These are phyloP conservation scores for Orchesella flavescens DNA, from an alignment of 2,888 invertebrate genomes.

Conservation along the genomic window DNA sequence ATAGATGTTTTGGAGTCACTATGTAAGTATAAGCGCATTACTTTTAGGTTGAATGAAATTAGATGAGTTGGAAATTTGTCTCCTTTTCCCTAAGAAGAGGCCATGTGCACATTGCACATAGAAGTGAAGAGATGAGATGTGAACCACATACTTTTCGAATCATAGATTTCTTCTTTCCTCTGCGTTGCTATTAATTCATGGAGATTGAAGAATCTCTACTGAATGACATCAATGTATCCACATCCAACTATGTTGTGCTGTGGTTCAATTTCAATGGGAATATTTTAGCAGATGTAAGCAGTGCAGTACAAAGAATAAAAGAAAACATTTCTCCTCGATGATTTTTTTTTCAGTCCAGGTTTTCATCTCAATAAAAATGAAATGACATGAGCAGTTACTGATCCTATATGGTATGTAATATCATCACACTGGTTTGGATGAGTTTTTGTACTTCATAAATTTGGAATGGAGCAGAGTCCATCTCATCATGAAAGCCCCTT, in stretches of 20 bases:
- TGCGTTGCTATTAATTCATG: constrained; percentile 52
- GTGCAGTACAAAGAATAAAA: too few relatives aligned
- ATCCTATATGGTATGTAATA: too few relatives aligned
- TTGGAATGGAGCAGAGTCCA: too few relatives aligned
- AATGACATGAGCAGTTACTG: too few relatives aligned
- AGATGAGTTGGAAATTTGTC: constrained; percentile 46
- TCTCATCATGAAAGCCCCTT: too few relatives aligned
- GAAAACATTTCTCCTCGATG: too few relatives aligned
- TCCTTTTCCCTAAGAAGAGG: background rate
- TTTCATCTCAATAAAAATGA: too few relatives aligned
- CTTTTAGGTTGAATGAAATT: constrained; percentile 49
- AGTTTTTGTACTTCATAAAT: too few relatives aligned
- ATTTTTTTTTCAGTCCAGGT: too few relatives aligned
- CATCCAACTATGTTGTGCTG: background rate
- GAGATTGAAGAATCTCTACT: constrained; percentile 24
- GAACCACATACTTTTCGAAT: background rate
- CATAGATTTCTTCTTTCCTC: background rate
- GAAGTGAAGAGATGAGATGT: background rate
- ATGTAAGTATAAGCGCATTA: constrained; percentile 37
- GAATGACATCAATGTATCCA: constrained; percentile 7
- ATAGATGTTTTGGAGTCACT: background rate
- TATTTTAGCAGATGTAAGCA: background rate
- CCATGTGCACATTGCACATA: background rate
- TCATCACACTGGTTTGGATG: too few relatives aligned
- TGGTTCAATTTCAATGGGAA: background rate